Evolutionary conservation across 2,888 invertebrate species (phyloP).

Genomic region (Cloeon dipterum): DNA sequence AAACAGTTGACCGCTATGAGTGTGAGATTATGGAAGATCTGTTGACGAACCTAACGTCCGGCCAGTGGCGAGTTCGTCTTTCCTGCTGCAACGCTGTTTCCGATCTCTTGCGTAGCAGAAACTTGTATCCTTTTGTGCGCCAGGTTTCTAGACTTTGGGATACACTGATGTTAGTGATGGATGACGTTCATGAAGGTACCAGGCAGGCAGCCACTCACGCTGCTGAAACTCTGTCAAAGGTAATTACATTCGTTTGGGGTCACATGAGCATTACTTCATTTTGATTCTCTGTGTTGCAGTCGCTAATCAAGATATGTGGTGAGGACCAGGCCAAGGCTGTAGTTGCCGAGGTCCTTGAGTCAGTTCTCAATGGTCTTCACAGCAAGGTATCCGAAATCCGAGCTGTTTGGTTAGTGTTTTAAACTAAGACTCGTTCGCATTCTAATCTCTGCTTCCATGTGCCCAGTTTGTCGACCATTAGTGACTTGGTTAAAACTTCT

Average conservation of each 20-base stretch:
- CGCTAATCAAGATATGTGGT: constrained; percentile 48
- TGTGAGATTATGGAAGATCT: constrained; percentile 62
- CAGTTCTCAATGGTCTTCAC: constrained; percentile 55
- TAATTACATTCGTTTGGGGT: constrained; percentile 17
- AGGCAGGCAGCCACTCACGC: constrained; percentile 50
- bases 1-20: constrained; percentile 62
- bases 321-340: constrained; percentile 45
- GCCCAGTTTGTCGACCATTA: constrained; percentile 55
- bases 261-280: too few relatives aligned
- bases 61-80: constrained; percentile 74
- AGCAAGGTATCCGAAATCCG: constrained; percentile 59
- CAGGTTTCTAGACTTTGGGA: constrained; percentile 43
- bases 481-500: constrained; percentile 63
- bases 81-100: constrained; percentile 74
- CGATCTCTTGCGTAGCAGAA: constrained; percentile 35
- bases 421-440: background rate
- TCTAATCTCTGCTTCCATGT: background rate
- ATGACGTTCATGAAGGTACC: constrained; percentile 81
- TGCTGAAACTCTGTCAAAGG: constrained; percentile 47
- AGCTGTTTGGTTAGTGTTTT: constrained; percentile 40
- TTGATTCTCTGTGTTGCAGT: constrained; percentile 18
- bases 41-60: constrained; percentile 52
- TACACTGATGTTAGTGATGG: constrained; percentile 73
- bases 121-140: constrained; percentile 1
- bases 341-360: constrained; percentile 29